A percentile compares a stretch with the other conserved stretches of the same genome.
These are phyloP conservation scores for Drosophila anceps DNA, from an alignment of 2,888 invertebrate species.

Conservation along the genomic window DNA sequence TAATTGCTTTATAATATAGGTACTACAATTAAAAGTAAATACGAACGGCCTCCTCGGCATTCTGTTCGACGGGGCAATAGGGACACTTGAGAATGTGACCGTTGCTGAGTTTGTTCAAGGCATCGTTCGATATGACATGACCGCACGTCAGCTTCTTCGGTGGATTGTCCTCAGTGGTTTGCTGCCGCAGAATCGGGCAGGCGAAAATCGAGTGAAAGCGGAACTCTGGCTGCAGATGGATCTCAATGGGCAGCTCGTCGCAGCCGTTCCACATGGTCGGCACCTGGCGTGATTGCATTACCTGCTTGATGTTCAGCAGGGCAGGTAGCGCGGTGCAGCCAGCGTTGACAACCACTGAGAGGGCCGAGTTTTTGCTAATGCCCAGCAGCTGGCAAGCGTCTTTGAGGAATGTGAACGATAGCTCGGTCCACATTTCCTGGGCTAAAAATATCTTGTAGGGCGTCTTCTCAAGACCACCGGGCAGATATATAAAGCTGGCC, in stretches of 20 bases:
- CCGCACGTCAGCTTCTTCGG: slow-evolving; percentile 99
- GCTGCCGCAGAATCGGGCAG: slow-evolving; percentile 98
- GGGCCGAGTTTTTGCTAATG: slow-evolving; percentile 94
- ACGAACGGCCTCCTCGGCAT: slow-evolving; percentile 95
- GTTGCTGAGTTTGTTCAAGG: slow-evolving; percentile 96
- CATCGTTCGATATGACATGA: slow-evolving; percentile 99
- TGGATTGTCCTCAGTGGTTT: slow-evolving; percentile 97
- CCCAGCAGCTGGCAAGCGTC: slow-evolving; percentile 97
- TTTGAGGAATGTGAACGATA: slow-evolving; percentile 94
- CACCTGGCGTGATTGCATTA: slow-evolving; percentile 95
- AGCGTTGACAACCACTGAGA: slow-evolving; percentile 96
- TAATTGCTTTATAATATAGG: slow-evolving; percentile 16
- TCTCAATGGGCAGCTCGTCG: slow-evolving; percentile 99
- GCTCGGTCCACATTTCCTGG: slow-evolving; percentile 91
- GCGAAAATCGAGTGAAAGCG: slow-evolving; percentile 99
- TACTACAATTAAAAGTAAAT: slow-evolving; percentile 91
- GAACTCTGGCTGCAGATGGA: slow-evolving; percentile 95
- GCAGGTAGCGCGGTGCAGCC: slow-evolving; percentile 98
- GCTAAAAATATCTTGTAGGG: slow-evolving; percentile 92
- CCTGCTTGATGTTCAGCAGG: slow-evolving; percentile 96
- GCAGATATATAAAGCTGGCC: slow-evolving; percentile 93
- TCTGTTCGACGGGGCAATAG: slow-evolving; percentile 99
- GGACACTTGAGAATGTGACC: slow-evolving; percentile 99
- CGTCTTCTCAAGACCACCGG: slow-evolving; percentile 91
- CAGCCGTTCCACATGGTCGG: slow-evolving; percentile 97